Base-by-base conservation (phyloP, 2,113 vertebrate species). In the Macrotus californicus region DNA sequence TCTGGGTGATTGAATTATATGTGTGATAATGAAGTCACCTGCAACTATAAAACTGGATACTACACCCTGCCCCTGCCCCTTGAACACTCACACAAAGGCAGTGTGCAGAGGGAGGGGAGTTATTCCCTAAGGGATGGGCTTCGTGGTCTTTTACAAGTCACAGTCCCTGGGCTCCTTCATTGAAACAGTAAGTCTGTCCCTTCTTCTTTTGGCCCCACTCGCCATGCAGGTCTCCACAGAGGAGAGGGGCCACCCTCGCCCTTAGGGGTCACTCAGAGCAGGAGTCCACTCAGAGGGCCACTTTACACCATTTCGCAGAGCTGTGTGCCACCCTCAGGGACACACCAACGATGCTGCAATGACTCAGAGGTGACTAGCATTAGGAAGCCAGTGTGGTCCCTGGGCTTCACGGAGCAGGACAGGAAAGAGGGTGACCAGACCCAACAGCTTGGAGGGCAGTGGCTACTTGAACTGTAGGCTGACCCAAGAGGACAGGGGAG, bases 401-500 rank as follows among this genome's bases (percentile, higher is more conserved):
- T 6, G 6, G 16, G 6, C 36, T 76, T 72, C 15, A 43, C 24
- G 2, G 34, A 82, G 19, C 54, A 43, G 13, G 3, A 39, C 29
- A 59, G 43, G 36, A 50, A 12, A 31, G 24, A 7, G 4, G 7
- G 12, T 34, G 56, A 43, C 43, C 83, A 76, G 72, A 75, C 54
- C 16, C 56, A 34, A 50, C 2, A 64, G 64, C 72, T 46, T 8
- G 9, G 31, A 91, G 11, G 24, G 41, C 6, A 29, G 41, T 46
- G 22, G 34, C 12, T 11, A 16, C 19, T 26, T 48, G 5, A n/a
- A 54, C 1, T 0, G 11, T 3, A 11, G 3, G 24, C 64, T n/a
- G 6, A 24, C 4, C 1, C 22, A 19, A 14, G 26, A 48, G 19
- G 1, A 1, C 1, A 13, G 7, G 11, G 18, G 34, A 6, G 4